Base-by-base conservation (phyloP, 2,888 invertebrate genomes). In the Hemicrepidius hirtus region DNA sequence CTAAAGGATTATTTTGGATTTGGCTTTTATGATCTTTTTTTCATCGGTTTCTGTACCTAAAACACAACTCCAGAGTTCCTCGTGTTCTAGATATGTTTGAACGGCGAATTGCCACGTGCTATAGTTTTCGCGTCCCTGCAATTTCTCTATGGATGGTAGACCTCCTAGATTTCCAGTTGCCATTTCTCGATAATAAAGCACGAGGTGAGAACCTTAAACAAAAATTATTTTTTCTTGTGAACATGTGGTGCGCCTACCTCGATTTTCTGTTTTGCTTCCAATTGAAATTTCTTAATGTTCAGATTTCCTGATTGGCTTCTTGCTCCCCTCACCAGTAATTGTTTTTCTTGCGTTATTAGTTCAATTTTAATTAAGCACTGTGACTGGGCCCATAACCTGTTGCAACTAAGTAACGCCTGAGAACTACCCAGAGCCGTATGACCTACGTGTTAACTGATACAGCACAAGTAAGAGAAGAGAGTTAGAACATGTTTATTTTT, bases 1-100 rank as follows among this genome's bases (percentile, higher is more conserved):
- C 60, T 7, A 62, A 55, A 80, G 35, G n/a, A 74, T 74, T 2
- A 80, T 73, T 40, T 37, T 65, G 7, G 65, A 13, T 24, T 41
- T 53, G 9, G 53, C 40, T 13, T 53, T 37, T 40, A 20, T 21
- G 4, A 28, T 5, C 6, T 65, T 53, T 5, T n/a, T 21, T 2
- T 49, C 1, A 20, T 49, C 49, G 0, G 4, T 50, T 10, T 46
- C 50, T 16, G 16, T 63, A 6, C 13, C n/a, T 12, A 1, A 5
- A 9, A 16, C n/a, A n/a, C 5, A 20, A 5, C 35, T 2, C 16
- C 24, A 24, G 1, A 44, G 20, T 16, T 62, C 41, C 13, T 62
- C 62, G 9, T 41, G 46, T 28, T 28, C 50, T 10, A 41, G 63
- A 46, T 41, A 44, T 6, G n/a, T 35, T 32, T 32, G 4, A 3